These are phyloP conservation scores for Drosophila birchii DNA, from an alignment of 2,888 invertebrate species.

Conservation along the genomic window DNA sequence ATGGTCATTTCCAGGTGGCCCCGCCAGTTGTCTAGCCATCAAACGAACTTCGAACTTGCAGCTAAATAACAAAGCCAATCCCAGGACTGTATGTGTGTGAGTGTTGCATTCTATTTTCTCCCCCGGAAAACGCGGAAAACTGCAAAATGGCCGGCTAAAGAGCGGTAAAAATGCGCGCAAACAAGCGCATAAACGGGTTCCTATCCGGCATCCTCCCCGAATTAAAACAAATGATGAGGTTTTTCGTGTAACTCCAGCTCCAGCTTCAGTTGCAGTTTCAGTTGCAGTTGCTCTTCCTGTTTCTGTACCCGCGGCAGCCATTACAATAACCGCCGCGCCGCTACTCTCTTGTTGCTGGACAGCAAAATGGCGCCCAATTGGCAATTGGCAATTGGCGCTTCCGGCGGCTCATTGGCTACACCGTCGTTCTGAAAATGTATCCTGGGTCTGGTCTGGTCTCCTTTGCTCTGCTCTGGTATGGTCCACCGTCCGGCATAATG, in stretches of 20 bases:
- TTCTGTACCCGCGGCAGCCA: slow-evolving; percentile 9
- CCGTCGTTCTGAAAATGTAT: slow-evolving; percentile 41
- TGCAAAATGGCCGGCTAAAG: slow-evolving; percentile 26
- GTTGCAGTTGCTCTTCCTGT: neutral
- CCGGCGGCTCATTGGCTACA: slow-evolving; percentile 74
- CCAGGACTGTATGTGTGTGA: neutral
- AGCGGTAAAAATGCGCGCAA: slow-evolving; percentile 64
- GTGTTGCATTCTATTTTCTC: slow-evolving; percentile 36
- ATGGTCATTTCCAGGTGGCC: slow-evolving; percentile 76
- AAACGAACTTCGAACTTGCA: slow-evolving; percentile 44
- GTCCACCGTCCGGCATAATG: slow-evolving; percentile 61
- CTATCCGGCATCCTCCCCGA: slow-evolving; percentile 36
- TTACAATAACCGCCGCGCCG: slow-evolving; percentile 30
- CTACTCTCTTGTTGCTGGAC: slow-evolving; percentile 42
- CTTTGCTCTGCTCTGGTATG: neutral
- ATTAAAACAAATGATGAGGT: slow-evolving; percentile 77
- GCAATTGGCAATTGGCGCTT: slow-evolving; percentile 76
- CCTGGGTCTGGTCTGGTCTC: slow-evolving; percentile 1
- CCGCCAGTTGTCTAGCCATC: slow-evolving; percentile 27
- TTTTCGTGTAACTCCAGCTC: slow-evolving; percentile 37
- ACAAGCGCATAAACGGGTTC: slow-evolving; percentile 68
- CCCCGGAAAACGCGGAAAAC: slow-evolving; percentile 7
- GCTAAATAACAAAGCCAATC: slow-evolving; percentile 66
- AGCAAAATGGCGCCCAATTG: slow-evolving; percentile 75
- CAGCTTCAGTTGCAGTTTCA: neutral